Conservation (phyloP, 1,140 invertebrate species). For the Ceratina japonica region DNA sequence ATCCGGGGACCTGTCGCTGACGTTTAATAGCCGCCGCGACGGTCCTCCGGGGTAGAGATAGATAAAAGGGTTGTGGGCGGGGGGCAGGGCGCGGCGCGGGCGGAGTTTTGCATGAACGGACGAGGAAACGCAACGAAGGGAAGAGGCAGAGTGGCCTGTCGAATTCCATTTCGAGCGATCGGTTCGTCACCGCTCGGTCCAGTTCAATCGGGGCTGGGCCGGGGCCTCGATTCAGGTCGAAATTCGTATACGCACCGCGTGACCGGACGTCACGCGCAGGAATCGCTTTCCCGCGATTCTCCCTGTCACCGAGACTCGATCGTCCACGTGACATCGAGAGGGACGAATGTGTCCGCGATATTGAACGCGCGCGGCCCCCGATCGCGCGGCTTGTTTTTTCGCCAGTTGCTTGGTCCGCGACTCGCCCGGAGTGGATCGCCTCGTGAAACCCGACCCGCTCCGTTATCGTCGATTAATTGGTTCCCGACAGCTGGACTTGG, state of each 20-base stretch:
- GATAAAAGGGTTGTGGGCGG: slow-evolving; percentile 49
- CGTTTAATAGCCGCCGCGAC: slow-evolving; percentile 57
- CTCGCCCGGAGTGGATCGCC: slow-evolving; percentile 18
- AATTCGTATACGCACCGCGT: slow-evolving; percentile 46
- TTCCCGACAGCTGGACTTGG: neutral
- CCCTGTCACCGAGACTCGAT: slow-evolving; percentile 50
- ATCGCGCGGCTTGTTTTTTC: slow-evolving; percentile 20
- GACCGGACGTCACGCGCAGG: slow-evolving; percentile 63
- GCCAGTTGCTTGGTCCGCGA: neutral
- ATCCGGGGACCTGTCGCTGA: slow-evolving; percentile 57
- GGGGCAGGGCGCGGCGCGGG: neutral
- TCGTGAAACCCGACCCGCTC: slow-evolving; percentile 36
- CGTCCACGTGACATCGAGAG: slow-evolving; percentile 55
- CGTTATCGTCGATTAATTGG: slow-evolving; percentile 48
- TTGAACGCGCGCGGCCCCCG: slow-evolving; percentile 9
- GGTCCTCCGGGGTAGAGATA: slow-evolving; percentile 34
- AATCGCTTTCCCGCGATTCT: slow-evolving; percentile 56
- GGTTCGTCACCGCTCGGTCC: slow-evolving; percentile 1
- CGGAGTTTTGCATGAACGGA: too few species aligned
- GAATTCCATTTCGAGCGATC: slow-evolving; percentile 58
- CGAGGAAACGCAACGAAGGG: slow-evolving; percentile 11
- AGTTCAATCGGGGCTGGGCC: slow-evolving; percentile 18
- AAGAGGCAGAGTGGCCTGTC: slow-evolving; percentile 44
- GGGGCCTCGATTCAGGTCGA: slow-evolving; percentile 32
- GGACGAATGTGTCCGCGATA: slow-evolving; percentile 25